A percentile compares a stretch with the other conserved stretches of the same genome.
Evolutionary conservation across 2,888 invertebrate species (phyloP).

Genomic region (Sisyra nigra): DNA sequence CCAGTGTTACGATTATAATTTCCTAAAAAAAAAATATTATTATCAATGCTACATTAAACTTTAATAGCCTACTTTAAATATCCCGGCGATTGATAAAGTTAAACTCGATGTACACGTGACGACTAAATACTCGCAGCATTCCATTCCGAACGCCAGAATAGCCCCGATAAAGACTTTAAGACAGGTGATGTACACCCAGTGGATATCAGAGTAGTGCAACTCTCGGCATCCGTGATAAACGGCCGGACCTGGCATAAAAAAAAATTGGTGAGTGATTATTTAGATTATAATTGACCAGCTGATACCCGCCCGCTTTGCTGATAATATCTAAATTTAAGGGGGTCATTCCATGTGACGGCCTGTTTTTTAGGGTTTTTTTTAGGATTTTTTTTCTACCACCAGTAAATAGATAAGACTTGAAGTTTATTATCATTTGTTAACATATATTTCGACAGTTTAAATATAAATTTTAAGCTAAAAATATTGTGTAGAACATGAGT

Average conservation of each 20-base stretch:
- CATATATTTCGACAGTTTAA: no score
- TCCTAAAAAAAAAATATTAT: slow-evolving; percentile 45
- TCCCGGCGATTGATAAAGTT: slow-evolving; percentile 87
- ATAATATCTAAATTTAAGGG: no score
- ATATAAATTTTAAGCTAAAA: no score
- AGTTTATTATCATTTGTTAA: no score
- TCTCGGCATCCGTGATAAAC: slow-evolving; percentile 30
- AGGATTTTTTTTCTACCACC: no score
- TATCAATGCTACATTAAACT: background rate
- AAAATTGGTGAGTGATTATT: background rate
- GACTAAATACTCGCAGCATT: slow-evolving; percentile 85
- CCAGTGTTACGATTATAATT: slow-evolving; percentile 77
- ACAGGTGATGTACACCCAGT: slow-evolving; percentile 17
- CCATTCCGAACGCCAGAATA: slow-evolving; percentile 83
- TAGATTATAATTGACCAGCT: no score
- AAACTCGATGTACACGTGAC: slow-evolving; percentile 90
- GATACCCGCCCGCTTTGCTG: no score
- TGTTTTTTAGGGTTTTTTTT: no score
- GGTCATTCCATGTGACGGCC: no score
- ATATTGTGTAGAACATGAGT: no score
- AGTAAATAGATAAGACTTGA: no score
- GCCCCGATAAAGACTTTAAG: slow-evolving; percentile 60
- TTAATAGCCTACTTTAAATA: slow-evolving; percentile 77
- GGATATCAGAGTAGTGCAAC: slow-evolving; percentile 27
- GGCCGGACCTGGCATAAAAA: slow-evolving; percentile 28